Evolutionary conservation across 1,140 invertebrate genomes (phyloP).

Genomic region (Brachionus manjavacas): DNA sequence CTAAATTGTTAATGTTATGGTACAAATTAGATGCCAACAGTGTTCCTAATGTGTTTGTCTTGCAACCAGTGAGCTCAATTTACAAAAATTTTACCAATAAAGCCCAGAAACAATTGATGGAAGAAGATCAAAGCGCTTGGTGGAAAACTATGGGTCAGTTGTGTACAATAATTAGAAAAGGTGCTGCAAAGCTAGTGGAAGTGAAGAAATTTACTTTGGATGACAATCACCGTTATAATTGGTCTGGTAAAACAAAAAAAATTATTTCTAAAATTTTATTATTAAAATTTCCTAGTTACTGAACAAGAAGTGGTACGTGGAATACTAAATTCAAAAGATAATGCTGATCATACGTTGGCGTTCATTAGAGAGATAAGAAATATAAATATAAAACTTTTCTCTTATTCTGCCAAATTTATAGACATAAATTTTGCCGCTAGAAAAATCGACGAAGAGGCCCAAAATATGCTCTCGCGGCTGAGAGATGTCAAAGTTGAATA

Average conservation of each 20-base stretch:
- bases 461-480: constrained; percentile 78
- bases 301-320: constrained; percentile 95
- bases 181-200: constrained; percentile 75
- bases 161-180: constrained; percentile 87
- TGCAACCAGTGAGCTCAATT: constrained; percentile 94
- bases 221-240: constrained; percentile 94
- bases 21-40: constrained; percentile 93
- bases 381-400: constrained; percentile 88
- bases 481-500: constrained; percentile 74
- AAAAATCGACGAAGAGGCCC: constrained; percentile 90
- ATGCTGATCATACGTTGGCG: constrained; percentile 82
- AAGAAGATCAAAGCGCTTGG: constrained; percentile 77
- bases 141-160: constrained; percentile 92
- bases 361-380: constrained; percentile 94
- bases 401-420: constrained; percentile 81
- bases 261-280: constrained; percentile 4
- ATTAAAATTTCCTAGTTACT: constrained; percentile 66
- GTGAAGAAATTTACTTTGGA: constrained; percentile 81
- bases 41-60: constrained; percentile 77
- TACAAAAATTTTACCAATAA: constrained; percentile 95
- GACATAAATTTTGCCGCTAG: constrained; percentile 80
- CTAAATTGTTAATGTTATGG: constrained; percentile 81
- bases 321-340: constrained; percentile 84
- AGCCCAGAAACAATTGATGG: constrained; percentile 65
- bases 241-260: constrained; percentile 72